phyloP scores from a whole-genome alignment of 2,888 invertebrate genomes.

The Rhyacophila evoluta region DNA sequence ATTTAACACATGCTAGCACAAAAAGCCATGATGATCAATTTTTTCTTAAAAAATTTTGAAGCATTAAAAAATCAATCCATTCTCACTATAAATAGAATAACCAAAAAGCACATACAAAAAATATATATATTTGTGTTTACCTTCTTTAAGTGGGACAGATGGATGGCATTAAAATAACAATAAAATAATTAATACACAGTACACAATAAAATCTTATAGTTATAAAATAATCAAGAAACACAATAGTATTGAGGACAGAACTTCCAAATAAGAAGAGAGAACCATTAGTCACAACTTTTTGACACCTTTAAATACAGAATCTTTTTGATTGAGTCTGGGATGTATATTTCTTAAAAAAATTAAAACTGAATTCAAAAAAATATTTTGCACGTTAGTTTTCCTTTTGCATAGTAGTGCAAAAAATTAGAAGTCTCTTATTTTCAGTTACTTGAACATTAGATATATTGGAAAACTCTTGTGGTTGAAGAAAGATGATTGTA shows the following conservation, averaged over 20 bases:
- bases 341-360: too few relatives aligned
- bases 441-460: too few relatives aligned
- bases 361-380: too few relatives aligned
- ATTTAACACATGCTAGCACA: background rate
- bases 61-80: background rate
- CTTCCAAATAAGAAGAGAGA: too few relatives aligned
- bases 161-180: conserved; percentile 6
- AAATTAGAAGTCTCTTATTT: too few relatives aligned
- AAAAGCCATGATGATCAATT: background rate
- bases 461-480: too few relatives aligned
- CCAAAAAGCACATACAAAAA: conserved; percentile 15
- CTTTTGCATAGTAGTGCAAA: too few relatives aligned
- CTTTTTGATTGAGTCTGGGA: too few relatives aligned
- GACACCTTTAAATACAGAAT: too few relatives aligned
- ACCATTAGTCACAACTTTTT: too few relatives aligned
- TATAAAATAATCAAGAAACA: background rate
- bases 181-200: conserved; percentile 6
- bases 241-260: background rate
- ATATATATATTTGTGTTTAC: background rate
- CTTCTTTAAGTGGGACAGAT: background rate
- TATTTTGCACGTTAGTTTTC: too few relatives aligned
- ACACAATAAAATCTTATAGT: background rate
- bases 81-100: background rate
- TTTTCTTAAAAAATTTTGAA: background rate
- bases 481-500: too few relatives aligned